phyloP scores from a whole-genome alignment of 2,113 vertebrate species.

The Aegotheles bennettii region DNA sequence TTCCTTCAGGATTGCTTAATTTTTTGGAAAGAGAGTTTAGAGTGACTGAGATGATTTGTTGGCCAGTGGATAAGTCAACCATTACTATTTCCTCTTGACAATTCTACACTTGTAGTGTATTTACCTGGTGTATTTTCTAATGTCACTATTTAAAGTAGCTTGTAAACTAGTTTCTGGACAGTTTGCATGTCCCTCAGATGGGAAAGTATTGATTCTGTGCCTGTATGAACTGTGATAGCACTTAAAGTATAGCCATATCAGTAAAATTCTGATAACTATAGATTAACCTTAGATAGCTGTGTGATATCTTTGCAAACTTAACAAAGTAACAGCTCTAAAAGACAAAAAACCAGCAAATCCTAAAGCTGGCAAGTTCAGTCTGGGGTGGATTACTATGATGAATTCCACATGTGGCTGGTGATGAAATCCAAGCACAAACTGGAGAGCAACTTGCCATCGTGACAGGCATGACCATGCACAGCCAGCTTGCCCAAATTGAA shows the following conservation, averaged over 20 bases:
- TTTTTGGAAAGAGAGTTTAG: background rate
- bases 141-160: background rate
- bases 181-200: background rate
- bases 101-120: background rate
- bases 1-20: background rate
- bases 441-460: background rate
- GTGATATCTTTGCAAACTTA: background rate
- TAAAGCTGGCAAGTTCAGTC: background rate
- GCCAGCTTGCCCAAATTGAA: background rate
- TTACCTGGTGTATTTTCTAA: background rate
- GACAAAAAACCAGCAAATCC: background rate
- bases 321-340: background rate
- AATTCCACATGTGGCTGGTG: background rate
- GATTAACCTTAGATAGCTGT: background rate
- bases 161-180: background rate
- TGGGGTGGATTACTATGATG: background rate
- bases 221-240: background rate
- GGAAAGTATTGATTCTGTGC: background rate
- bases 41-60: background rate
- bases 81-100: background rate
- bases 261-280: background rate
- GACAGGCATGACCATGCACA: background rate
- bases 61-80: background rate
- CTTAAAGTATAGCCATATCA: background rate
- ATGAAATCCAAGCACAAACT: background rate